Conservation (phyloP, 2,113 vertebrate species). For the Xenotilapia caudafasciata region DNA sequence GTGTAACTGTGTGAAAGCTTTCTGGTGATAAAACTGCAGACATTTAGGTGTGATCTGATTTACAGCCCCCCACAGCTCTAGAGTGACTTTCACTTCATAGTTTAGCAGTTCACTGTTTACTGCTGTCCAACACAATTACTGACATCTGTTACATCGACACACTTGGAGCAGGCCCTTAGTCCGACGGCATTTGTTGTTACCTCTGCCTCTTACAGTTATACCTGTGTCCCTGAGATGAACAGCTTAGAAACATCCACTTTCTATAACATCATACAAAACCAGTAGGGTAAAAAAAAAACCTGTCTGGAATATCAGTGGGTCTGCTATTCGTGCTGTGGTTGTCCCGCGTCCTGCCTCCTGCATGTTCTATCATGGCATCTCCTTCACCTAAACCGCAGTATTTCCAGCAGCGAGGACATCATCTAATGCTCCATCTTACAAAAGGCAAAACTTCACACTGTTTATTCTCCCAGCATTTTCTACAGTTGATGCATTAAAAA, state of each 20-base stretch:
- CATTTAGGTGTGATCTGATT: not conserved
- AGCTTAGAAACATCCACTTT: not conserved
- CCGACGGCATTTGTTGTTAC: not conserved
- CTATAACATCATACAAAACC: not conserved
- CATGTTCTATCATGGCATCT: not conserved
- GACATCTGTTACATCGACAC: not conserved
- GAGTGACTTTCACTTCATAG: not conserved
- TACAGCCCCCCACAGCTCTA: not conserved
- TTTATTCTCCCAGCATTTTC: not conserved
- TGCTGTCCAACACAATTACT: not conserved
- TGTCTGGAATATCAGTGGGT: not conserved
- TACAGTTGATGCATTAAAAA: not conserved
- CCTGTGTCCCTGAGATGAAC: not conserved
- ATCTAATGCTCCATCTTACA: not conserved
- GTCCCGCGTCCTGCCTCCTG: not conserved
- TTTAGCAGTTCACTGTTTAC: not conserved
- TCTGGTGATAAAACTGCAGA: not conserved
- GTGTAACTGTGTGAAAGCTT: not conserved
- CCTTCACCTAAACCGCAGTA: not conserved
- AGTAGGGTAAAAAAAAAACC: accelerated
- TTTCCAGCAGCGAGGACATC: not conserved
- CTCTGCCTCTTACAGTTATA: not conserved
- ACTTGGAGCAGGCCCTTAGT: not conserved
- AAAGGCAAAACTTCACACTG: not conserved
- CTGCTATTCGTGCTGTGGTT: not conserved